Evolutionary conservation across 37 sponge, comb jelly and placozoan genomes (phyloP).

Genomic region (Lycopodina hypogea): DNA sequence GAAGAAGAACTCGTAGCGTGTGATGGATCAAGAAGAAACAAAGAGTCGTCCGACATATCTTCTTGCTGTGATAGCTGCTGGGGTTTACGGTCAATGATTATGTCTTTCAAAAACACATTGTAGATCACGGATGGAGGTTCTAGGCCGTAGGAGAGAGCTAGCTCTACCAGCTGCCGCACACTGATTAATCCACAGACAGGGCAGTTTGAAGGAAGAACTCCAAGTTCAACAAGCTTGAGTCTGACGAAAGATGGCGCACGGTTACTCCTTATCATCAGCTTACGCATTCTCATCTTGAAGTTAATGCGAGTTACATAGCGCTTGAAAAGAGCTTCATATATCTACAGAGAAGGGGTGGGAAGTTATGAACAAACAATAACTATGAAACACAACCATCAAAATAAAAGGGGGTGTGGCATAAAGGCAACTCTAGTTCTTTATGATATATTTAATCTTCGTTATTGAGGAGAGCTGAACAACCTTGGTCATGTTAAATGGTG

Average conservation of each 20-base stretch:
- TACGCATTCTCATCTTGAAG: conserved; percentile 76
- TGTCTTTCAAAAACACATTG: conserved; percentile 19
- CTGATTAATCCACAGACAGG: conserved; percentile 72
- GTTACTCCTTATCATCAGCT: conserved; percentile 59
- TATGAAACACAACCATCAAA: background rate
- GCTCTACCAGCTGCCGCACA: conserved; percentile 36
- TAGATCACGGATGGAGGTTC: conserved; percentile 41
- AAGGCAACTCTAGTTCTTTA: too few species aligned
- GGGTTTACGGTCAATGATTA: background rate
- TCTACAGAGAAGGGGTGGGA: conserved; percentile 3
- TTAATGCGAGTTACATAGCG: conserved; percentile 61
- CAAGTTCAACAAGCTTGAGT: conserved; percentile 51
- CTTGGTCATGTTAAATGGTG: too few species aligned
- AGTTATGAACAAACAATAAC: too few species aligned
- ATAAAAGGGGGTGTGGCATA: too few species aligned
- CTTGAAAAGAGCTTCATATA: conserved; percentile 50
- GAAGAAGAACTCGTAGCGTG: too few species aligned
- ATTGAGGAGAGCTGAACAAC: too few species aligned
- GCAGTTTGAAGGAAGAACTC: conserved; percentile 47
- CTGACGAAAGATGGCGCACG: conserved; percentile 59
- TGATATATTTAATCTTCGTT: background rate
- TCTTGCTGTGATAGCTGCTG: background rate
- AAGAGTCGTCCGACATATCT: background rate
- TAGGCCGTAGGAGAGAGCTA: conserved; percentile 48
- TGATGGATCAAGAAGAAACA: too few species aligned